phyloP scores from a whole-genome alignment of 2,888 invertebrate genomes.

The Sturmia bella region DNA sequence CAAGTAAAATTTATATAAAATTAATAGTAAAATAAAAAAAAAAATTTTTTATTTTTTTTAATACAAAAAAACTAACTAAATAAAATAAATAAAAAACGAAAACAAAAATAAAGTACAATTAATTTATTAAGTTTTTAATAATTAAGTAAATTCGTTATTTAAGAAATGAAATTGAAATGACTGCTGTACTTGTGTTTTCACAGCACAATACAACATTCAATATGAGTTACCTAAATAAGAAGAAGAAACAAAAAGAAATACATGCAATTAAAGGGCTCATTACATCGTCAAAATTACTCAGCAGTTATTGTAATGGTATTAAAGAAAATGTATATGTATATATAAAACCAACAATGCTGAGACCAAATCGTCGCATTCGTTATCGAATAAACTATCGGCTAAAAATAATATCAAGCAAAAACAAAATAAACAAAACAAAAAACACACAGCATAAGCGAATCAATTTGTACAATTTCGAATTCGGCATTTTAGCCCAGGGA shows the following conservation, averaged over 20 bases:
- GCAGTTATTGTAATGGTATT: too few species aligned
- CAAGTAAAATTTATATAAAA: neutral
- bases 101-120: neutral
- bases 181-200: neutral
- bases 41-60: neutral
- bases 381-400: too few species aligned
- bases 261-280: too few species aligned
- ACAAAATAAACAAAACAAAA: too few species aligned
- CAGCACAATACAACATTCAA: neutral
- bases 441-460: too few species aligned
- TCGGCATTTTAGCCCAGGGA: too few species aligned
- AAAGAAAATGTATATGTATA: too few species aligned
- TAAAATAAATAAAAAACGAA: constrained; percentile 29
- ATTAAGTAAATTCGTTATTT: constrained; percentile 68
- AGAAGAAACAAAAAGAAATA: neutral
- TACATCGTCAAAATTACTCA: too few species aligned
- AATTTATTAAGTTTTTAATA: neutral
- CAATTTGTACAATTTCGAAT: too few species aligned
- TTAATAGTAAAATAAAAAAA: neutral
- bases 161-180: neutral
- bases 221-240: constrained; percentile 6
- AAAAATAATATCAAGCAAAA: too few species aligned
- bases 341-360: too few species aligned
- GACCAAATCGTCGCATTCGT: too few species aligned
- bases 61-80: constrained; percentile 10